These are phyloP conservation scores for Glaucidium brasilianum DNA, from an alignment of 2,113 vertebrate genomes.

Conservation along the genomic window DNA sequence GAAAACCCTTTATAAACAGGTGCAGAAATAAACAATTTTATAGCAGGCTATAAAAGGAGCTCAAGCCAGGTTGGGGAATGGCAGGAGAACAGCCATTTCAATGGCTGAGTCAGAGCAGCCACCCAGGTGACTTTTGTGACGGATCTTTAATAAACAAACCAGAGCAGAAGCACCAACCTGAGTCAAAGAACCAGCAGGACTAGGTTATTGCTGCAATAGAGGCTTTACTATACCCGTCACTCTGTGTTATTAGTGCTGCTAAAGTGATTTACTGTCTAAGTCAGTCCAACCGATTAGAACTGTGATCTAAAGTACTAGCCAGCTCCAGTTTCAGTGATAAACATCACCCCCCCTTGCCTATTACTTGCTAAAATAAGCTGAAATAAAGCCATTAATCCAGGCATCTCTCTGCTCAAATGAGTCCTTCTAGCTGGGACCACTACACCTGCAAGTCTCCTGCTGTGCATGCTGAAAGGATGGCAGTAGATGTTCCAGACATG, in stretches of 20 bases:
- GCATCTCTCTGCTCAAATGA: neutral
- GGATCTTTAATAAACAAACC: slow-evolving; percentile 3
- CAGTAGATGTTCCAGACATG: neutral
- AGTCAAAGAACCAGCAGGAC: slow-evolving; percentile 4
- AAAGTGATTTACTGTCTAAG: slow-evolving; percentile 33
- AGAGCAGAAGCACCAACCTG: neutral
- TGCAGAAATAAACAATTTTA: slow-evolving; percentile 46
- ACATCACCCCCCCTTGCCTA: neutral
- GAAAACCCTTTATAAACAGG: slow-evolving; percentile 34
- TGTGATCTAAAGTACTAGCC: slow-evolving; percentile 37
- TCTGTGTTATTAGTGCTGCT: slow-evolving; percentile 10
- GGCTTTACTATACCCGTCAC: neutral
- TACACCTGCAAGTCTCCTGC: slow-evolving; percentile 15
- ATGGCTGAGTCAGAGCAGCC: neutral
- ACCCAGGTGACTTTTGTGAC: neutral
- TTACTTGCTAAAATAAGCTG: slow-evolving; percentile 41
- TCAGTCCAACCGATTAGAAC: neutral
- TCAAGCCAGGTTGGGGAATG: neutral
- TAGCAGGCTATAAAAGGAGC: neutral
- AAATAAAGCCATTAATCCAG: slow-evolving; percentile 27
- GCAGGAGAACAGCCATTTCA: neutral
- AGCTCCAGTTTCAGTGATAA: slow-evolving; percentile 33
- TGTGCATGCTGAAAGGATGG: neutral
- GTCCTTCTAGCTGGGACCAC: neutral
- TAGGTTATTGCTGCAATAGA: neutral